Evolutionary conservation across 2,888 invertebrate genomes (phyloP).

Genomic region (Lamproptera curius): DNA sequence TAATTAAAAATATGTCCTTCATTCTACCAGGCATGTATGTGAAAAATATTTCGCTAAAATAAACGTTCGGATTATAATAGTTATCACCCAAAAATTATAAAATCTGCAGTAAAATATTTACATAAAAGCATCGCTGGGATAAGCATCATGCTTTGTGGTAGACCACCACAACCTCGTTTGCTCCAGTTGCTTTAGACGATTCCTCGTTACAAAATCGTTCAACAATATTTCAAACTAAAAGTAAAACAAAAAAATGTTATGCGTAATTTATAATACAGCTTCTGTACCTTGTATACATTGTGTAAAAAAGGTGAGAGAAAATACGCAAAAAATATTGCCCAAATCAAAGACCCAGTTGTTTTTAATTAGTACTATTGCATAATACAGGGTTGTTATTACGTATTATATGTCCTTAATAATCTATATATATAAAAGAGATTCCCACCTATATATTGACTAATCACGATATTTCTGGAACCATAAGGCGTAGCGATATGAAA

Average conservation of each 20-base stretch:
- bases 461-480: no score
- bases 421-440: no score
- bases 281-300: no score
- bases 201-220: constrained; percentile 52
- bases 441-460: no score
- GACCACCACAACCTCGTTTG: constrained; percentile 66
- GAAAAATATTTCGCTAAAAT: constrained; percentile 59
- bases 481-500: no score
- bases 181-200: constrained; percentile 48
- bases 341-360: no score
- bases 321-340: no score
- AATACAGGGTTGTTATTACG: no score
- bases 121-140: constrained; percentile 59
- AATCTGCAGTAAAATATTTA: constrained; percentile 38
- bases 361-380: no score
- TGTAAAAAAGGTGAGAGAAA: no score
- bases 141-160: constrained; percentile 58
- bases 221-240: constrained; percentile 49
- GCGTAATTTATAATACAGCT: no score
- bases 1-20: constrained; percentile 55
- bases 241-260: constrained; percentile 23
- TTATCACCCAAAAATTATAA: not conserved
- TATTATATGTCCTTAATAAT: no score
- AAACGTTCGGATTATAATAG: not conserved
- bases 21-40: constrained; percentile 65